phyloP scores from a whole-genome alignment of 2,888 invertebrate species.

The Panorpa germanica region DNA sequence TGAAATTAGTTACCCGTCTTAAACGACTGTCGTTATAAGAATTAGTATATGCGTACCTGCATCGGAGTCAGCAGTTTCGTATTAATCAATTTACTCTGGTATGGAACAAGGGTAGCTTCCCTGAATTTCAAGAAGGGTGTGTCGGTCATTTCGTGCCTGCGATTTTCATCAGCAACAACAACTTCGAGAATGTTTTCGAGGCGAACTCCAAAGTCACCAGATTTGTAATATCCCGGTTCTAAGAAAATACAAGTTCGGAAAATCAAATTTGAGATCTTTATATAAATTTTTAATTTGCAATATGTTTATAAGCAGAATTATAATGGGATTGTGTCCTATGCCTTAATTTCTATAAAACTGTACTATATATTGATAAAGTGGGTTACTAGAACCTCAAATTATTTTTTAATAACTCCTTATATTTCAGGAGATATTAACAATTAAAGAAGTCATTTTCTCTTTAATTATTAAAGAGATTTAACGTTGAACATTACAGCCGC shows the following conservation, averaged over 20 bases:
- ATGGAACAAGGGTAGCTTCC: constrained; percentile 71
- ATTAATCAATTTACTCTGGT: constrained; percentile 72
- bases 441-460: too few relatives aligned
- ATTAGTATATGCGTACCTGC: constrained; percentile 40
- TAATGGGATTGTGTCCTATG: too few relatives aligned
- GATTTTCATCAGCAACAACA: constrained; percentile 26
- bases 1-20: constrained; percentile 6
- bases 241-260: constrained; percentile 13
- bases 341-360: too few relatives aligned
- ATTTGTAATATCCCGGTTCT: constrained; percentile 84
- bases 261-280: not conserved
- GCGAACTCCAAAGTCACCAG: constrained; percentile 67
- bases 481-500: too few relatives aligned
- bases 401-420: too few relatives aligned
- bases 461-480: too few relatives aligned
- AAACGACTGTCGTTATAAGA: constrained; percentile 2
- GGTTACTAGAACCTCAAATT: too few relatives aligned
- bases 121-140: constrained; percentile 54
- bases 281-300: too few relatives aligned
- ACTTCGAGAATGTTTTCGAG: constrained; percentile 74
- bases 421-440: too few relatives aligned
- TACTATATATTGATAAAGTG: too few relatives aligned
- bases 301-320: too few relatives aligned
- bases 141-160: too few relatives aligned
- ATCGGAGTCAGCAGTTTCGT: constrained; percentile 49